A percentile compares a stretch with the other conserved stretches of the same genome.
Conservation (phyloP, 2,888 invertebrate genomes). For the Byasa hedistus region DNA sequence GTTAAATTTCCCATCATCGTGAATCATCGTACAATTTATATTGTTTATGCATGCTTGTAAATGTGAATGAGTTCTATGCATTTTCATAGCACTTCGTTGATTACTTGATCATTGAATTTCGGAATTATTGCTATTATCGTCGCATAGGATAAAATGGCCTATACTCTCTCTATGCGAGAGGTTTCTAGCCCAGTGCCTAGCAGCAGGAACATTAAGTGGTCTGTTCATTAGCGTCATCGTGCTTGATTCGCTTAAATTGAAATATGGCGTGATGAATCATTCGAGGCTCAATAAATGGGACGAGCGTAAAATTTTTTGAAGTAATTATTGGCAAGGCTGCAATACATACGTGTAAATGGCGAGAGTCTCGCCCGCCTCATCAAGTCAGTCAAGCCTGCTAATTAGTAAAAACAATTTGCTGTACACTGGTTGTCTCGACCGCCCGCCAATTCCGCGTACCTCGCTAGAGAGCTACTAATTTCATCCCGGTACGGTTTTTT, state of each 20-base stretch:
- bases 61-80: conserved; percentile 12
- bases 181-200: too few species aligned
- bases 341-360: conserved; percentile 23
- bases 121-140: neutral
- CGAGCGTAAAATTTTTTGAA: neutral
- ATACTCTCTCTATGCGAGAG: too few species aligned
- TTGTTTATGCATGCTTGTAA: conserved; percentile 9
- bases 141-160: neutral
- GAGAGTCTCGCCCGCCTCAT: conserved; percentile 51
- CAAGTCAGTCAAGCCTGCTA: conserved; percentile 68
- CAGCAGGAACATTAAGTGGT: too few species aligned
- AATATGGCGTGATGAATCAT: neutral
- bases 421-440: conserved; percentile 73
- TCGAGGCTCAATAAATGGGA: neutral
- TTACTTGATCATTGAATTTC: conserved; percentile 3
- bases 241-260: neutral
- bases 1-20: conserved; percentile 55
- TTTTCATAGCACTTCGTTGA: conserved; percentile 18
- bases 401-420: conserved; percentile 78
- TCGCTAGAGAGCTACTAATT: conserved; percentile 79
- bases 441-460: conserved; percentile 78
- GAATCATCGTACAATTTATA: conserved; percentile 43
- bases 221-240: too few species aligned
- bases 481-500: conserved; percentile 76
- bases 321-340: neutral